phyloP scores from a whole-genome alignment of 2,797 vertebrate species.

The Alauda arvensis region DNA sequence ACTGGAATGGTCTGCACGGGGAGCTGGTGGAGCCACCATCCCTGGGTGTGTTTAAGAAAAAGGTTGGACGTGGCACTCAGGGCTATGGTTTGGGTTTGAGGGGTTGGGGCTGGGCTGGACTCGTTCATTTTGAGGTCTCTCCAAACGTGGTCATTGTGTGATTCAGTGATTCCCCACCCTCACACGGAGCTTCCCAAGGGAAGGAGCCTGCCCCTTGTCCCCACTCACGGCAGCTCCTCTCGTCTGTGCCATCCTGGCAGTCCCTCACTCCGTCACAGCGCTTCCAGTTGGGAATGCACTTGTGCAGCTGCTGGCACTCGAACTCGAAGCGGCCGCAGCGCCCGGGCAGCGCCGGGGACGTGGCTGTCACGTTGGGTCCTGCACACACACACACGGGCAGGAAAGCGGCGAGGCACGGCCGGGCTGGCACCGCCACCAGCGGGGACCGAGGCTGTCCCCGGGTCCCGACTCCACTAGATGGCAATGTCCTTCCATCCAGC shows the following conservation, averaged over 20 bases:
- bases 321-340: slow-evolving; percentile 85
- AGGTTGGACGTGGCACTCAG: too few relatives aligned
- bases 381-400: background rate
- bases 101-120: too few relatives aligned
- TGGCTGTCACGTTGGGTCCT: slow-evolving; percentile 54
- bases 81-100: too few relatives aligned
- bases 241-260: slow-evolving; percentile 87
- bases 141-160: too few relatives aligned
- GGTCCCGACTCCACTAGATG: slow-evolving; percentile 50
- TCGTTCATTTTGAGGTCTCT: too few relatives aligned
- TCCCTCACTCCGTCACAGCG: slow-evolving; percentile 84
- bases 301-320: slow-evolving; percentile 78
- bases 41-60: too few relatives aligned
- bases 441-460: background rate
- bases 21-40: too few relatives aligned
- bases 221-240: slow-evolving; percentile 87
- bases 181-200: background rate
- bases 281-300: slow-evolving; percentile 92
- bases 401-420: background rate
- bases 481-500: slow-evolving; percentile 26
- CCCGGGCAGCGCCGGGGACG: slow-evolving; percentile 47
- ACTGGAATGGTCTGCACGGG: too few relatives aligned
- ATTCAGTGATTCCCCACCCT: background rate
- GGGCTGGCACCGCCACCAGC: background rate
- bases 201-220: rapidly evolving